These are phyloP conservation scores for Pseudomyrmex pallidus DNA, from an alignment of 1,140 invertebrate species.

Conservation along the genomic window DNA sequence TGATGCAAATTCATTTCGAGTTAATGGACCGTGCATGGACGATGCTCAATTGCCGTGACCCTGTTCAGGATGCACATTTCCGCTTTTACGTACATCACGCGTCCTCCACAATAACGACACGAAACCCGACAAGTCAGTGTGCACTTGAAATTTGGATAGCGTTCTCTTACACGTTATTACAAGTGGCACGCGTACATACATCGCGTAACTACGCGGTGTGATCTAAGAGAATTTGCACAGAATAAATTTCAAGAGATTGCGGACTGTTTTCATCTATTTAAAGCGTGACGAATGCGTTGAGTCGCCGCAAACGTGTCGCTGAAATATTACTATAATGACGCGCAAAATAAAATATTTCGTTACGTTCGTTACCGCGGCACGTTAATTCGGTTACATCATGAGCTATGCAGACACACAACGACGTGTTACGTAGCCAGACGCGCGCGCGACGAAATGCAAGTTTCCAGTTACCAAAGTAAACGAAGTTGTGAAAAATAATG, in stretches of 20 bases:
- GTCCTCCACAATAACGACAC: conserved; percentile 18
- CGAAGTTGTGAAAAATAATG: conserved; percentile 67
- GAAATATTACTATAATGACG: conserved; percentile 2
- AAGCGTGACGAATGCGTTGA: not conserved
- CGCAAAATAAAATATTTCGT: conserved; percentile 9
- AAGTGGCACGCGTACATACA: no score
- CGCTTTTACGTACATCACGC: conserved; percentile 57
- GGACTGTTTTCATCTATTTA: no score
- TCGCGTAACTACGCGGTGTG: no score
- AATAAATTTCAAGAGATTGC: no score
- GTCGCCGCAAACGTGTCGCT: not conserved
- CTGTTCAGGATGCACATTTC: conserved; percentile 57
- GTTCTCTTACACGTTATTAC: not conserved
- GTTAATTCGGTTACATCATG: not conserved
- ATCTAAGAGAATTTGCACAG: no score
- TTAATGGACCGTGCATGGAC: conserved; percentile 65
- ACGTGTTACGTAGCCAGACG: not conserved
- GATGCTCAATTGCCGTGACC: conserved; percentile 36
- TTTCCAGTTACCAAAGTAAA: conserved; percentile 60
- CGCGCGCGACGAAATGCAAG: conserved; percentile 54
- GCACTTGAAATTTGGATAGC: conserved; percentile 7
- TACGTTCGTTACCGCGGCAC: not conserved
- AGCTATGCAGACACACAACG: not conserved
- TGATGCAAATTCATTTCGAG: conserved; percentile 73
- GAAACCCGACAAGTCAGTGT: conserved; percentile 28